phyloP scores from a whole-genome alignment of 1,140 invertebrate genomes.

The Copidosoma floridanum region DNA sequence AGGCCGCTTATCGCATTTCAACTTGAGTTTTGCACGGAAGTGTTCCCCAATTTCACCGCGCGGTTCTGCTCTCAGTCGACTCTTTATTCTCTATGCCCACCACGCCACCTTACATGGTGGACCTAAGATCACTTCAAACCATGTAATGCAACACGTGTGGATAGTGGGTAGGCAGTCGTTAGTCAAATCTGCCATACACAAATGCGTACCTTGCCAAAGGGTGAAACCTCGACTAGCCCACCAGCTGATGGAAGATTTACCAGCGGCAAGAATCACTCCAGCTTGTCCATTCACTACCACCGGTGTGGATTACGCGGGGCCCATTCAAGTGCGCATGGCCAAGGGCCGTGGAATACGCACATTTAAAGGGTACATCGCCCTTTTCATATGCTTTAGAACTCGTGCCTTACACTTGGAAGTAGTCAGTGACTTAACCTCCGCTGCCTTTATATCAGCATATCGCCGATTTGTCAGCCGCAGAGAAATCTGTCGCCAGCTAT shows the following conservation, averaged over 20 bases:
- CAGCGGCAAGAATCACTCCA: neutral
- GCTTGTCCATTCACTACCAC: neutral
- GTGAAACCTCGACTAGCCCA: neutral
- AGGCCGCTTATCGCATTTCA: neutral
- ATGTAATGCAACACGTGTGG: neutral
- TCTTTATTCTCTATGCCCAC: neutral
- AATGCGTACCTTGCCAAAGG: neutral
- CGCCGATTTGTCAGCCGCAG: slow-evolving; percentile 6
- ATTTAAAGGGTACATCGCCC: slow-evolving; percentile 33
- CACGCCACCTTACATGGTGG: neutral
- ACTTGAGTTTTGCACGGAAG: neutral
- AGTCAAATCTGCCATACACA: neutral
- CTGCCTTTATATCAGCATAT: slow-evolving; percentile 22
- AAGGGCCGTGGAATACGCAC: slow-evolving; percentile 18
- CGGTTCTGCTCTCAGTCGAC: neutral
- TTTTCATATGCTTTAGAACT: slow-evolving; percentile 30
- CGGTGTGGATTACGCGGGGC: slow-evolving; percentile 19
- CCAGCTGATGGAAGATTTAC: neutral
- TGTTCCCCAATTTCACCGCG: neutral
- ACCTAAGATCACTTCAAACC: neutral
- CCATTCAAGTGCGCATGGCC: neutral
- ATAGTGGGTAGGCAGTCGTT: neutral
- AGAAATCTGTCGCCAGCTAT: neutral
- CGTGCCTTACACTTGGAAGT: slow-evolving; percentile 47
- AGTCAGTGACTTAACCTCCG: slow-evolving; percentile 38